phyloP scores from a whole-genome alignment of 2,113 vertebrate genomes.

The Uria lomvia region DNA sequence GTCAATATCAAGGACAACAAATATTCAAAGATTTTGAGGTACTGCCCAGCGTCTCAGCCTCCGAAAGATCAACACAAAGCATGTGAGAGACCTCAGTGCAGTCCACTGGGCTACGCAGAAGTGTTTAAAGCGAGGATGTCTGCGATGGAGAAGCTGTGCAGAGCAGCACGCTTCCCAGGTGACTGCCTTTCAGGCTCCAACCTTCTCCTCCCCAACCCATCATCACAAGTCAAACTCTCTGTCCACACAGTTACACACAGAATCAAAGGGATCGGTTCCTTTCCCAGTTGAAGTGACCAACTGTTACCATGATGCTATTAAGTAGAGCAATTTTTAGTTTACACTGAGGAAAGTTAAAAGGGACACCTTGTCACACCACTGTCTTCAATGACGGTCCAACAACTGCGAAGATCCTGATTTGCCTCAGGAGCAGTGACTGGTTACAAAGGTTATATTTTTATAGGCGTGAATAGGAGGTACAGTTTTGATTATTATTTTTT shows the following conservation, averaged over 20 bases:
- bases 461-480: neutral
- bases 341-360: neutral
- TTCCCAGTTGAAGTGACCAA: neutral
- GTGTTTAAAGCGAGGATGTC: neutral
- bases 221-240: neutral
- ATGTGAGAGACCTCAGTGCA: neutral
- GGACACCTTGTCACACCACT: neutral
- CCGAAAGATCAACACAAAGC: neutral
- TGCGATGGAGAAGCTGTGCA: neutral
- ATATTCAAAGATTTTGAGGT: neutral
- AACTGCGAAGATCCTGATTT: neutral
- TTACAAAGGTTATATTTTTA: neutral
- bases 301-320: fast-evolving
- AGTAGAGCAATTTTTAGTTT: neutral
- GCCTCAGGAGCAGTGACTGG: neutral
- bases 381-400: fast-evolving
- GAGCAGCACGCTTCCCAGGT: neutral
- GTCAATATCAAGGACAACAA: neutral
- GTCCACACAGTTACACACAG: neutral
- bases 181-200: neutral
- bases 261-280: neutral
- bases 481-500: neutral
- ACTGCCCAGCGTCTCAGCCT: neutral
- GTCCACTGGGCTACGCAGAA: neutral
- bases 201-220: neutral